phyloP scores from a whole-genome alignment of 2,888 invertebrate species.

The Pseudococcus jackbeardsleyi region DNA sequence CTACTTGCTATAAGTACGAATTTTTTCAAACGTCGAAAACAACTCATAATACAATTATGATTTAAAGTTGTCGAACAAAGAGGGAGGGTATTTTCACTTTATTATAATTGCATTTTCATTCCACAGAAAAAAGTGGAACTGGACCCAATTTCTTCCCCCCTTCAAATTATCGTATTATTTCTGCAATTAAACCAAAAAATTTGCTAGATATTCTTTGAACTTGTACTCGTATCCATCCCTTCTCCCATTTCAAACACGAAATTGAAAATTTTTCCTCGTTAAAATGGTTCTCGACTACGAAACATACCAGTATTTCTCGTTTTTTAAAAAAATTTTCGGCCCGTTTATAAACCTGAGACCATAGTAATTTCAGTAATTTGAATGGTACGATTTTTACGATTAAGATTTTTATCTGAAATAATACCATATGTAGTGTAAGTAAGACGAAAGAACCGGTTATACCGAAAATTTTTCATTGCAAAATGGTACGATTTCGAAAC shows the following conservation, averaged over 20 bases:
- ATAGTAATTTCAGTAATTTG: not conserved
- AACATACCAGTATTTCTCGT: conserved; percentile 3
- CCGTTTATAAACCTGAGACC: not conserved
- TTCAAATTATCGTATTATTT: too few relatives aligned
- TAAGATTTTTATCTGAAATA: not conserved
- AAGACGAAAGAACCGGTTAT: conserved; percentile 19
- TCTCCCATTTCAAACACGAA: not conserved
- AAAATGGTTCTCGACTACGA: not conserved
- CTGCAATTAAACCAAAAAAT: not conserved
- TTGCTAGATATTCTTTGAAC: not conserved
- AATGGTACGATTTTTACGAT: conserved; percentile 1
- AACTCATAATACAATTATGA: too few relatives aligned
- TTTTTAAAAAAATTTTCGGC: conserved; percentile 3
- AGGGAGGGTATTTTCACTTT: too few relatives aligned
- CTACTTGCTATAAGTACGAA: too few relatives aligned
- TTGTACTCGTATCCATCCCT: not conserved
- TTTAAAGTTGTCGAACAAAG: too few relatives aligned
- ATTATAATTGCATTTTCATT: too few relatives aligned
- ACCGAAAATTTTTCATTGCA: conserved; percentile 18
- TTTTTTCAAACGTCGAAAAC: too few relatives aligned
- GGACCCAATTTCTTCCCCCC: too few relatives aligned
- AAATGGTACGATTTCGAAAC: conserved; percentile 31
- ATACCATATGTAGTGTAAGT: not conserved
- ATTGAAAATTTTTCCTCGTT: not conserved
- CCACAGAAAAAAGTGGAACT: too few relatives aligned